phyloP scores from a whole-genome alignment of 2,113 vertebrate genomes.

The Salminus brasiliensis region DNA sequence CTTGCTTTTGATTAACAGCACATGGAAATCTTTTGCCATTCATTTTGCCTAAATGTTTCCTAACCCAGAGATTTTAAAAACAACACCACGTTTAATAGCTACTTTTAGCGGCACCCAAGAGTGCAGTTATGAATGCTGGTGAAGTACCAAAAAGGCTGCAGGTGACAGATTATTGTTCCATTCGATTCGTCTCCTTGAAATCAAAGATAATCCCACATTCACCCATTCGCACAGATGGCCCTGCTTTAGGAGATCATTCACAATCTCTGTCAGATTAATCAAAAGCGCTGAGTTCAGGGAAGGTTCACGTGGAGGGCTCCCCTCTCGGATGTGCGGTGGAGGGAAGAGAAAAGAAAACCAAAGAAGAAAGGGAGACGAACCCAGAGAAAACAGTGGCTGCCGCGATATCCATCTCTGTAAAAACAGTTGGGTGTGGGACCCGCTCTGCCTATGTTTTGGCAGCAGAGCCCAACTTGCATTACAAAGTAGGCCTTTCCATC shows the following conservation, averaged over 20 bases:
- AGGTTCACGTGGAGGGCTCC: constrained; percentile 66
- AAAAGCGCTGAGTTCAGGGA: constrained; percentile 72
- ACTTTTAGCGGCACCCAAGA: neutral
- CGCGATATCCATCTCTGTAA: constrained; percentile 75
- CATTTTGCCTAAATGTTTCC: neutral
- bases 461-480: constrained; percentile 62
- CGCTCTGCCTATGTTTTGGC: constrained; percentile 66
- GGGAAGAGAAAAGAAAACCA: constrained; percentile 55
- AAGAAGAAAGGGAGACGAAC: constrained; percentile 67
- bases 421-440: constrained; percentile 69
- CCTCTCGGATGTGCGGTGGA: constrained; percentile 25
- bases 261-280: constrained; percentile 73
- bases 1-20: neutral
- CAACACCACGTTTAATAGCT: neutral
- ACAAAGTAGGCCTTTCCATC: constrained; percentile 68
- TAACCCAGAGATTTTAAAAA: neutral
- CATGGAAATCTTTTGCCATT: neutral
- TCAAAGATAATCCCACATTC: neutral
- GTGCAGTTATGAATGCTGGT: neutral
- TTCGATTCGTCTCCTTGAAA: constrained; percentile 8
- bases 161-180: neutral
- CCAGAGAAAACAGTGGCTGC: constrained; percentile 67
- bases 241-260: constrained; percentile 73
- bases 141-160: neutral
- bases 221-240: constrained; percentile 24